A percentile compares a stretch with the other conserved stretches of the same genome.
phyloP scores from a whole-genome alignment of 1,140 invertebrate genomes.

The Idris sp. region DNA sequence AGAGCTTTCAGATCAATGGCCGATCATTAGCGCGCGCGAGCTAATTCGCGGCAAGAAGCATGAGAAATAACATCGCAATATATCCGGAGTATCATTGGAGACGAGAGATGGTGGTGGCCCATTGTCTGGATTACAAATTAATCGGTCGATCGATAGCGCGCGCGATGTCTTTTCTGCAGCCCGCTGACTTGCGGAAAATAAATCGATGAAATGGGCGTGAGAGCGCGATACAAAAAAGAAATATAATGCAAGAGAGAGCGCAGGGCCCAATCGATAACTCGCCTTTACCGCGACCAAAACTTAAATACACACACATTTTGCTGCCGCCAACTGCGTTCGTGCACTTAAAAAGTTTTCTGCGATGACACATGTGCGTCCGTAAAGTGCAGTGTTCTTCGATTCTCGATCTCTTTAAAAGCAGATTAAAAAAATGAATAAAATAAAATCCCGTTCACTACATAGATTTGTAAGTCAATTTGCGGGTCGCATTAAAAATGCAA shows the following conservation, averaged over 20 bases:
- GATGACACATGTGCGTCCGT: constrained; percentile 55
- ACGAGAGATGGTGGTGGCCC: constrained; percentile 75
- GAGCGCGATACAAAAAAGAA: constrained; percentile 58
- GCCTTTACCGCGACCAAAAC: constrained; percentile 61
- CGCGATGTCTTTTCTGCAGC: constrained; percentile 69
- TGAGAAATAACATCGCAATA: constrained; percentile 71
- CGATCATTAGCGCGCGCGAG: constrained; percentile 34
- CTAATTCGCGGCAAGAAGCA: constrained; percentile 23
- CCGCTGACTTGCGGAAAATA: constrained; percentile 70
- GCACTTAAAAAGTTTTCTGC: constrained; percentile 66
- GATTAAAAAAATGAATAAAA: too few relatives aligned
- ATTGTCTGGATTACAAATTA: constrained; percentile 78
- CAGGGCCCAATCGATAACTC: constrained; percentile 63
- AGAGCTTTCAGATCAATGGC: constrained; percentile 34
- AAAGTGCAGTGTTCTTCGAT: too few relatives aligned
- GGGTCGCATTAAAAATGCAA: too few relatives aligned
- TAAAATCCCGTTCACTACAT: too few relatives aligned
- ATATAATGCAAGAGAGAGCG: too few relatives aligned
- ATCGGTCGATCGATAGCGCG: constrained; percentile 77
- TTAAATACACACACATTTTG: too few relatives aligned
- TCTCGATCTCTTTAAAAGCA: too few relatives aligned
- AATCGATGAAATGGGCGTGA: constrained; percentile 66
- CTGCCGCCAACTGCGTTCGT: too few relatives aligned
- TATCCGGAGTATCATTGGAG: constrained; percentile 70
- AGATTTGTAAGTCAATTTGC: too few relatives aligned